Evolutionary conservation across 2,113 vertebrate species (phyloP).

Genomic region (Python bivittatus): DNA sequence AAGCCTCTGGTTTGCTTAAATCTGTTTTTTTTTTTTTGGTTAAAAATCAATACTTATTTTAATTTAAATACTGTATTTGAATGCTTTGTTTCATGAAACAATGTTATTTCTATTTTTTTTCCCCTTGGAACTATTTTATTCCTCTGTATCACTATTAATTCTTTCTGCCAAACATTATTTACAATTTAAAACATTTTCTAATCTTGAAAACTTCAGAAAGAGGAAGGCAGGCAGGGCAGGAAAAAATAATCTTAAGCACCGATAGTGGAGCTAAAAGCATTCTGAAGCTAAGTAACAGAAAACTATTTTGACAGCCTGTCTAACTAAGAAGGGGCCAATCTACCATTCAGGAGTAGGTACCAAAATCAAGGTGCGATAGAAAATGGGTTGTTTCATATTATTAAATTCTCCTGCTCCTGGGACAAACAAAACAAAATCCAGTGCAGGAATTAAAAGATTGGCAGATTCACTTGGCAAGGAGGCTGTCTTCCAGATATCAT

Average conservation of each 20-base stretch:
- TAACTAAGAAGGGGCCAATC: background rate
- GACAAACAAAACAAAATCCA: background rate
- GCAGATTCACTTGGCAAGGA: background rate
- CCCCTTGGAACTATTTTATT: background rate
- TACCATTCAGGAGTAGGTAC: background rate
- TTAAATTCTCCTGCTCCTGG: background rate
- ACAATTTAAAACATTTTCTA: background rate
- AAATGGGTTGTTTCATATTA: background rate
- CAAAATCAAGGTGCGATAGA: background rate
- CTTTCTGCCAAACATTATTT: background rate
- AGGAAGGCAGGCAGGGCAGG: background rate
- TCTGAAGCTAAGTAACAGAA: too few relatives aligned
- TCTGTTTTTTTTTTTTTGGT: background rate
- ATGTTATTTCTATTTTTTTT: background rate
- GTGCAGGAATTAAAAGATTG: background rate
- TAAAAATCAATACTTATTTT: background rate
- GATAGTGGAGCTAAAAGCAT: too few relatives aligned
- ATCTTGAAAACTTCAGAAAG: background rate
- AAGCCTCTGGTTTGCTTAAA: background rate
- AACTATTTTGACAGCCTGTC: too few relatives aligned
- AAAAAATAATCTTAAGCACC: too few relatives aligned
- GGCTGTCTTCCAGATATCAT: background rate
- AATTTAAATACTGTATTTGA: background rate
- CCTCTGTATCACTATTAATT: background rate
- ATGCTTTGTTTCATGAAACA: background rate